Base-by-base conservation (phyloP, 1,140 invertebrate genomes). In the Drosophila ohnishii region DNA sequence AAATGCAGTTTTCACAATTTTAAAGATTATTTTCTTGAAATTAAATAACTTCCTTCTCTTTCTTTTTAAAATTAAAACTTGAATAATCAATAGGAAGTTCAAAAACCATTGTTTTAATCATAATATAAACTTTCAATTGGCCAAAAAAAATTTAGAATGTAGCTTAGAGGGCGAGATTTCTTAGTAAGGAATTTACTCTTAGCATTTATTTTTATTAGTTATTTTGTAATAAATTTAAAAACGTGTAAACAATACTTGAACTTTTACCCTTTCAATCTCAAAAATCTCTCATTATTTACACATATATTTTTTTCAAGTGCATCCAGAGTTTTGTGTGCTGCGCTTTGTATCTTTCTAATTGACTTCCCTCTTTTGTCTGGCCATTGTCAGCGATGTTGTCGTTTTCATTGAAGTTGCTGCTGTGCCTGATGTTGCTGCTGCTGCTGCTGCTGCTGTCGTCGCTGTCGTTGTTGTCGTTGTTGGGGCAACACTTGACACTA, bases 401-500 rank as follows among this genome's bases (percentile, higher is more conserved):
- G 80, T 82, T 81, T 81, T 82, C 79, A 81, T 81, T 82, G 74
- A 81, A 81, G 74, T 56, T 82, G 57, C 69, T 57, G 66, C 47
- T 57, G 62, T 35, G 47, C 57, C 32, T 63, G 44, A 35, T 48
- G 59, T 42, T 39, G 65, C 19, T 57, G 65, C 11, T 55, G 70
- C 47, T 58, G 70, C 47, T 58, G 70, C 35, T 44, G 32, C 32
- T 32, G 45, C 32, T 59, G 70, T 56, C 37, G 61, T 40, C 28
- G 61, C 48, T 73, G 73, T 30, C 44, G 73, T 40, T 39, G 75
- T 14, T 45, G 75, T 60, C 75, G 67, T 75, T 63, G 83, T 59
- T 83, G 79, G 66, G 70, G 80, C 84, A 87, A 87, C 84, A 87
- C 84, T 87, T 87, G 84, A 87, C 84, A 87, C 84, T 87, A 87